phyloP scores from a whole-genome alignment of 2,888 invertebrate genomes.

The Eristalis pertinax region DNA sequence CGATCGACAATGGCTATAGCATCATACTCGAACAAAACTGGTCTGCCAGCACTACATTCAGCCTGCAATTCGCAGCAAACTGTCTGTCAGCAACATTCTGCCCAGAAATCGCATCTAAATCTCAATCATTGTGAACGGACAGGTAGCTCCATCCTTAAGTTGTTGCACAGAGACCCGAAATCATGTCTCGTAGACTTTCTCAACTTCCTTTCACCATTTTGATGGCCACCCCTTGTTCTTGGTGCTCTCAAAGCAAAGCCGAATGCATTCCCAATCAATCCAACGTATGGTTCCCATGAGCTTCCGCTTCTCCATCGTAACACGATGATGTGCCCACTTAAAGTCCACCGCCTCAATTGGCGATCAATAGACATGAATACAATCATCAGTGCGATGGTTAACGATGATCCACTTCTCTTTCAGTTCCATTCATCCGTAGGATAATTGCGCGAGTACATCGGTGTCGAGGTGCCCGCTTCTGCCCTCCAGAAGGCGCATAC shows the following conservation, averaged over 20 bases:
- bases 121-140: no score
- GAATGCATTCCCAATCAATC: neutral
- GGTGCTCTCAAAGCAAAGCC: neutral
- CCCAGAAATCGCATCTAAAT: no score
- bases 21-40: no score
- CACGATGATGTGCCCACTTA: constrained; percentile 14
- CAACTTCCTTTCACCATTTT: no score
- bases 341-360: neutral
- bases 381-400: constrained; percentile 48
- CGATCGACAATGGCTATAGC: no score
- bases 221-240: neutral
- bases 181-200: no score
- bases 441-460: neutral
- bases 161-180: no score
- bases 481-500: constrained; percentile 26
- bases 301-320: neutral
- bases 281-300: neutral
- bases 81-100: no score
- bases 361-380: constrained; percentile 45
- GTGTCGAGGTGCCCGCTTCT: neutral
- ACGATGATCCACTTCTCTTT: constrained; percentile 46
- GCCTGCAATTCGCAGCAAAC: no score
- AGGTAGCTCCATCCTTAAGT: no score
- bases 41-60: no score
- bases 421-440: constrained; percentile 33